Evolutionary conservation across 2,888 invertebrate species (phyloP), one percentile per base, ranked within the genome.

Genomic region (Fissipunctia ypsillon): DNA sequence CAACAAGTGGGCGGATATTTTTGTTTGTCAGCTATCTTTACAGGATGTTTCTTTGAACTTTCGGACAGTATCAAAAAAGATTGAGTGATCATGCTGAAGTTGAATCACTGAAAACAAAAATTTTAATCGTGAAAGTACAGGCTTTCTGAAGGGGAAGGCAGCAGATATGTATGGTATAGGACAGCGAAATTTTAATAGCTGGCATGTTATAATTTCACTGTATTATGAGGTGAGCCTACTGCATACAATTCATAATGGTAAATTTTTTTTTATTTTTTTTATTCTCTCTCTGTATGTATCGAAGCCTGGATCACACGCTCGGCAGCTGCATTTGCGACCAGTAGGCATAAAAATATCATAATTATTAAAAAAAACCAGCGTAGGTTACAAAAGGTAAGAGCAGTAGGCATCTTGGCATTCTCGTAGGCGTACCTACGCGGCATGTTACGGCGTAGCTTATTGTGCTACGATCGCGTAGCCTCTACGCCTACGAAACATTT

Each of bases 1-100:
- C 87, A 83, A 89, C 89, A 89, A 84, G 87, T 88, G 83, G 77
- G 57, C 28, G 60, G 43, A 28, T 50, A 60, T 66, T 72, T 77
- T 79, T 65, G 64, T 80, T 63, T 43, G 41, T n/a, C 19, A 25
- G 38, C 43, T 41, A 25, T 22, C 6, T 56, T 4, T 54, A 64
- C 41, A 73, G 79, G 56, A 22, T 56, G 56, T 6, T 65, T 25
- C 3, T 52, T 52, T 2, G 22, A 43, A 50, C 1, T 38, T 41
- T 48, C 0, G 12, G 25, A n/a, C 10, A 19, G 2, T n/a, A 45
- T 50, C 16, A 0, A 14, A 22, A 7, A 31, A 52, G 2, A 35
- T 48, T 41, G 2, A 48, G 6, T 38, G 12, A 48, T 38, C 3
- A 19, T 12, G 28, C 9, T 25, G 14, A 41, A 41, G 16, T 9